Conservation (phyloP, 2,888 invertebrate species). For the Phortica magna region DNA sequence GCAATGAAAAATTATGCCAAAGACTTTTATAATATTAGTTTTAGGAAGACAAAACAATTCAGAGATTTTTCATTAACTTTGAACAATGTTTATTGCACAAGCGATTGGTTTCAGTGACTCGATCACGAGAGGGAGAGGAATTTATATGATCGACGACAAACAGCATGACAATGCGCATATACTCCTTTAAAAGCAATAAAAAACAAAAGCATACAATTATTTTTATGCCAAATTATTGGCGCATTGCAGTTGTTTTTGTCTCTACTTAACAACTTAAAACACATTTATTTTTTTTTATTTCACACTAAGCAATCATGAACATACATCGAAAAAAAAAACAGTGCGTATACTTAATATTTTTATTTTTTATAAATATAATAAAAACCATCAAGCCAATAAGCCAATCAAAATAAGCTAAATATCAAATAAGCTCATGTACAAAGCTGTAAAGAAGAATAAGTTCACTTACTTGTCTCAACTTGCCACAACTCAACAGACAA, state of each 20-base stretch:
- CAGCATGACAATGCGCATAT: no score
- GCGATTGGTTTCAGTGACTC: no score
- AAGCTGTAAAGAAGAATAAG: not conserved
- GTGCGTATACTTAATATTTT: not conserved
- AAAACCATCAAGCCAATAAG: not conserved
- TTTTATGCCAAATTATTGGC: slow-evolving; percentile 63
- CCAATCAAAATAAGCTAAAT: not conserved
- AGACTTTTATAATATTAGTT: no score
- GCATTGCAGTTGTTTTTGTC: slow-evolving; percentile 57
- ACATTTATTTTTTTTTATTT: not conserved
- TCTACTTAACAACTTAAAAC: not conserved
- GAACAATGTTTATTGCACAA: no score
- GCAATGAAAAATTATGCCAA: no score
- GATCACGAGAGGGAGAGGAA: no score
- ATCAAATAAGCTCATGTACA: not conserved
- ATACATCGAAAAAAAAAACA: not conserved
- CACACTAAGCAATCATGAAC: not conserved
- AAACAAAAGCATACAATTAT: slow-evolving; percentile 38
- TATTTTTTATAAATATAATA: not conserved
- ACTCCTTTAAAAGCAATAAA: no score
- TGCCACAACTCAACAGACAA: not conserved
- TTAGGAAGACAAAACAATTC: no score
- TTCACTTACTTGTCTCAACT: not conserved
- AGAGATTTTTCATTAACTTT: no score
- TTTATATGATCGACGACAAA: no score